Evolutionary conservation across 1,140 invertebrate species (phyloP).

Genomic region (Ganaspis sp.): DNA sequence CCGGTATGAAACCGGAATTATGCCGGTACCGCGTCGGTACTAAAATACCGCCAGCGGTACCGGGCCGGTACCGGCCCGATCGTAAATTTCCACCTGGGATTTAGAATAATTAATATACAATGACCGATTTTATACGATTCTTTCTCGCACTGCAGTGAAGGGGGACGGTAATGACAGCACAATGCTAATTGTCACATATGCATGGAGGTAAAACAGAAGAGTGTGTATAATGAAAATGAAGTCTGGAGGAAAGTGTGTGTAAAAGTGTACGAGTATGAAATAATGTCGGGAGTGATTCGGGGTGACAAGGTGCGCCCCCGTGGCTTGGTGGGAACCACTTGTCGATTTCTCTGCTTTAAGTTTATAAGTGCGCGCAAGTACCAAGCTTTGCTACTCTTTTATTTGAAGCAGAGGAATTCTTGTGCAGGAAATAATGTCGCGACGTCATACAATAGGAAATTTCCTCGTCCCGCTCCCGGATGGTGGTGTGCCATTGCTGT

Average conservation of each 20-base stretch:
- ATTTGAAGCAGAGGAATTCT: conserved; percentile 69
- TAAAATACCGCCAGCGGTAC: too few species aligned
- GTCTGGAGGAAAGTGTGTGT: neutral
- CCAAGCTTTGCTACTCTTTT: conserved; percentile 50
- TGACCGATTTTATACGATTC: too few species aligned
- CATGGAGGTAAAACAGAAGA: neutral
- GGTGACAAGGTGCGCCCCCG: conserved; percentile 54
- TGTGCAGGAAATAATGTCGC: conserved; percentile 48
- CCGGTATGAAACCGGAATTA: too few species aligned
- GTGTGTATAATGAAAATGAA: neutral
- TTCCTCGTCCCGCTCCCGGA: conserved; percentile 1
- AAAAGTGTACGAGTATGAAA: conserved; percentile 38
- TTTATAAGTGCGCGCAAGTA: conserved; percentile 24
- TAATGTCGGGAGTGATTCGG: conserved; percentile 47
- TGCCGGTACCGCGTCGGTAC: too few species aligned
- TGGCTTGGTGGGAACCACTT: conserved; percentile 73
- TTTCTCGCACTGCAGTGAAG: neutral
- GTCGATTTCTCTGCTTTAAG: conserved; percentile 57
- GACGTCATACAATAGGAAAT: conserved; percentile 44
- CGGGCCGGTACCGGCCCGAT: too few species aligned
- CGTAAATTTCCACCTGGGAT: too few species aligned
- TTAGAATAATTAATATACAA: too few species aligned
- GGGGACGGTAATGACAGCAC: neutral
- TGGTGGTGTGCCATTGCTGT: conserved; percentile 41
- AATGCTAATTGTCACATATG: neutral